Conservation (phyloP, 2,797 vertebrate genomes). For the Taenioides sp. region DNA sequence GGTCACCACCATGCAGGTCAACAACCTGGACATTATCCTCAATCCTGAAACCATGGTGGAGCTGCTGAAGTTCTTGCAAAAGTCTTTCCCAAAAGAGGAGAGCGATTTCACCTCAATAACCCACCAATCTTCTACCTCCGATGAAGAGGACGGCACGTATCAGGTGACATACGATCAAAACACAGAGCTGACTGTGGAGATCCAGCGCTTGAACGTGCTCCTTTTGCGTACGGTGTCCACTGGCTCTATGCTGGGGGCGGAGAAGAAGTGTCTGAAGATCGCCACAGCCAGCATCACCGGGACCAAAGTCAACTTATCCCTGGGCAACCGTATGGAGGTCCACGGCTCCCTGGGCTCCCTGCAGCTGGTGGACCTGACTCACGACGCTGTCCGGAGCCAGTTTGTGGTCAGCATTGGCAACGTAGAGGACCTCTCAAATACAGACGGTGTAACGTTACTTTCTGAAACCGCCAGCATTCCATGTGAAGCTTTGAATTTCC, state of each 20-base stretch:
- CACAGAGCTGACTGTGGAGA: conserved; percentile 93
- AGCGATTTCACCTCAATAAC: conserved; percentile 56
- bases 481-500: conserved; percentile 89
- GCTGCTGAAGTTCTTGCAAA: conserved; percentile 94
- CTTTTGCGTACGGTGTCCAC: conserved; percentile 88
- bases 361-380: conserved; percentile 91
- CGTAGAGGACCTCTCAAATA: conserved; percentile 72
- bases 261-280: conserved; percentile 93
- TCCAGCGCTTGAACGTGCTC: conserved; percentile 92
- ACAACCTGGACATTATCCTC: conserved; percentile 96
- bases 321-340: conserved; percentile 86
- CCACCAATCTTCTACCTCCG: conserved; percentile 67
- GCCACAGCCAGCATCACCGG: conserved; percentile 94
- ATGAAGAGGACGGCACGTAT: conserved; percentile 77
- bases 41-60: conserved; percentile 98
- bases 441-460: conserved; percentile 67
- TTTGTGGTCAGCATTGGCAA: conserved; percentile 96
- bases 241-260: conserved; percentile 76
- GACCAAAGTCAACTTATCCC: conserved; percentile 93
- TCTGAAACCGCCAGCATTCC: conserved; percentile 66
- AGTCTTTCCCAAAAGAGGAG: conserved; percentile 95
- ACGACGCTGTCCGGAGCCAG: conserved; percentile 86
- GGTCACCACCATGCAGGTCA: conserved; percentile 92
- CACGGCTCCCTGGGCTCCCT: conserved; percentile 93
- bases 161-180: conserved; percentile 91